Evolutionary conservation across 2,888 invertebrate genomes (phyloP).

Genomic region (Protonemura montana): DNA sequence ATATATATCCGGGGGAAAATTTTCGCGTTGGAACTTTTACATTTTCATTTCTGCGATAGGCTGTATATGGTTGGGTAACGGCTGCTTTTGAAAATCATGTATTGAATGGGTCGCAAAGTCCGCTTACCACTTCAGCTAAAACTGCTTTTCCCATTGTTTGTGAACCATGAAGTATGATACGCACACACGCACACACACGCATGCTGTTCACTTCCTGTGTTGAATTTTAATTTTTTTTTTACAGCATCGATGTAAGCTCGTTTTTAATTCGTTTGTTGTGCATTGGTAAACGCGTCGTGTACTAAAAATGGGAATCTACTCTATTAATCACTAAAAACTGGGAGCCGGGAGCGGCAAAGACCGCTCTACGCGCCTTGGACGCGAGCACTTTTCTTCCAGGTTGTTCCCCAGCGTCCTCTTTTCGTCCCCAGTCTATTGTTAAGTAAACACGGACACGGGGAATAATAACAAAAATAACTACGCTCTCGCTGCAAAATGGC

Average conservation of each 20-base stretch:
- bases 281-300: not conserved
- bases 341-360: constrained; percentile 1
- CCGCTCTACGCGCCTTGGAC: not conserved
- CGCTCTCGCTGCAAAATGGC: constrained; percentile 32
- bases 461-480: constrained; percentile 41
- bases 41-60: not conserved
- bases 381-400: constrained; percentile 7
- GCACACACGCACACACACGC: not conserved
- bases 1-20: not conserved
- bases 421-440: constrained; percentile 30
- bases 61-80: not conserved
- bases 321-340: constrained; percentile 24
- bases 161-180: not conserved
- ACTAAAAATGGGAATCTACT: not conserved
- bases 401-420: not conserved
- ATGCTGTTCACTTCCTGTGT: not conserved
- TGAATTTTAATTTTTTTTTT: not conserved
- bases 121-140: not conserved
- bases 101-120: not conserved
- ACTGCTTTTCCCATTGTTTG: not conserved
- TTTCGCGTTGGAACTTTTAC: not conserved
- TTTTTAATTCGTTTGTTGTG: not conserved
- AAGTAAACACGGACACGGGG: constrained; percentile 38
- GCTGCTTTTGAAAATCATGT: not conserved
- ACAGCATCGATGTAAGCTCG: not conserved